Percentiles rank a stretch among this genome's conserved stretches.
phyloP scores from a whole-genome alignment of 1,140 invertebrate genomes.

The Procambarus virginalis region DNA sequence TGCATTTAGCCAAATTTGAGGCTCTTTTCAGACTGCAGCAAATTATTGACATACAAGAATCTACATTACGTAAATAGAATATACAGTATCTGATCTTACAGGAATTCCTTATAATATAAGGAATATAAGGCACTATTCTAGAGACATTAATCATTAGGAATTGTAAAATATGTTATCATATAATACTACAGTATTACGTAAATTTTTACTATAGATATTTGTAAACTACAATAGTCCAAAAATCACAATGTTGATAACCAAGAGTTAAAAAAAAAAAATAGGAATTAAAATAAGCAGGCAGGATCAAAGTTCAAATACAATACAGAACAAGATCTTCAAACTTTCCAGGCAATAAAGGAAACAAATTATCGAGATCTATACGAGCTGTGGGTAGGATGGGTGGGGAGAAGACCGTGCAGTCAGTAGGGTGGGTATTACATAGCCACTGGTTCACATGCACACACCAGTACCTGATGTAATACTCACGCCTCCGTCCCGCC shows the following conservation, averaged over 20 bases:
- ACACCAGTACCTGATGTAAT: slow-evolving; percentile 63
- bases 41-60: no score
- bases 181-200: background rate
- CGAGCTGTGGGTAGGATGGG: slow-evolving; percentile 18
- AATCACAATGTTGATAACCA: background rate
- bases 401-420: slow-evolving; percentile 33
- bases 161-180: background rate
- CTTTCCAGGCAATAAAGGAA: slow-evolving; percentile 33
- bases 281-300: slow-evolving; percentile 30
- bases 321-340: slow-evolving; percentile 8
- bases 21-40: no score
- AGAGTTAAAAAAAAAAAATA: background rate
- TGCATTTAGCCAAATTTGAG: no score
- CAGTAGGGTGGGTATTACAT: slow-evolving; percentile 53
- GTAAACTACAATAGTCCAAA: background rate
- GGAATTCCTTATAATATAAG: no score
- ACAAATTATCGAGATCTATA: slow-evolving; percentile 27
- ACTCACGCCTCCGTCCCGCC: slow-evolving; percentile 54
- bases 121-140: no score
- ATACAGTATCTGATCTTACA: no score
- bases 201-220: background rate
- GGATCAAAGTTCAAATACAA: background rate
- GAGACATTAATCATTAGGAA: no score
- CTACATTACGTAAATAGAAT: no score
- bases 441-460: slow-evolving; percentile 57